phyloP scores from a whole-genome alignment of 2,888 invertebrate species.

The Troilus luridus region DNA sequence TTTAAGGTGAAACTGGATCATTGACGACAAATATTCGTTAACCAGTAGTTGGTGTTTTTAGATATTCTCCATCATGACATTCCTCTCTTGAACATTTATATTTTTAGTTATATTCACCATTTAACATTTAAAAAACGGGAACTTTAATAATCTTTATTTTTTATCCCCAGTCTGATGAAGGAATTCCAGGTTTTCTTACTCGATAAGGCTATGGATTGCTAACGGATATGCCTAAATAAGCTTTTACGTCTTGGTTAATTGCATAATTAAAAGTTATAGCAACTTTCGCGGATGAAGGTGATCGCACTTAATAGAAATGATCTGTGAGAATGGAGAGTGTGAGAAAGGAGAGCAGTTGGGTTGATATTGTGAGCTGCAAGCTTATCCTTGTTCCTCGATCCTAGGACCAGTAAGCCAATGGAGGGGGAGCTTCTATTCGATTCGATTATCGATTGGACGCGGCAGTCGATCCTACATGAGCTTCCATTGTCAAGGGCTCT shows the following conservation, averaged over 20 bases:
- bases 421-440: background rate
- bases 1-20: too few species aligned
- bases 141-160: too few species aligned
- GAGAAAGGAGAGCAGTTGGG: slow-evolving; percentile 2
- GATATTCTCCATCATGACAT: too few species aligned
- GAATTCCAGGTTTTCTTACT: too few species aligned
- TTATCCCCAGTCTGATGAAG: too few species aligned
- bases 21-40: too few species aligned
- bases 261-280: background rate
- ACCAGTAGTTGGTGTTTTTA: too few species aligned
- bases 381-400: background rate
- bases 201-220: too few species aligned
- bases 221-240: too few species aligned
- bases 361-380: slow-evolving; percentile 11
- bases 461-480: slow-evolving; percentile 7
- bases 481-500: slow-evolving; percentile 14
- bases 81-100: too few species aligned
- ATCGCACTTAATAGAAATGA: background rate
- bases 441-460: slow-evolving; percentile 37
- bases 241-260: background rate
- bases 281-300: background rate
- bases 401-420: background rate
- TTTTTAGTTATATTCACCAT: too few species aligned
- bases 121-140: too few species aligned
- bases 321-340: slow-evolving; percentile 21